phyloP scores from a whole-genome alignment of 2,113 vertebrate genomes.

The Prolemur simus region DNA sequence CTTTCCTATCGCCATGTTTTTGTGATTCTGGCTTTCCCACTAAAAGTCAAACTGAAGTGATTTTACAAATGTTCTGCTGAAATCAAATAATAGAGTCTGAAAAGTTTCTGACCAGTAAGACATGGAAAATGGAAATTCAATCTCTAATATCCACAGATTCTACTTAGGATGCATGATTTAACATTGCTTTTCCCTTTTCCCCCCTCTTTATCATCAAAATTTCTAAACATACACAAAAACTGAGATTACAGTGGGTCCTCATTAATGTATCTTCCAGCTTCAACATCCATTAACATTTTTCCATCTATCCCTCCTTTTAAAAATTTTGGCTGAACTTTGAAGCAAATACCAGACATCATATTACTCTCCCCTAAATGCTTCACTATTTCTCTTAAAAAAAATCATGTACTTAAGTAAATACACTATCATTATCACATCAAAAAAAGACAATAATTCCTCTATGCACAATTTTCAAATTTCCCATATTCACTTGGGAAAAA shows the following conservation, averaged over 20 bases:
- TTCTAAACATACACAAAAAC: background rate
- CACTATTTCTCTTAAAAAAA: background rate
- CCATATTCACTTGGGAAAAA: background rate
- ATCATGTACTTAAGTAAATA: background rate
- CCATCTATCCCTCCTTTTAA: background rate
- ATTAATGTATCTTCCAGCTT: background rate
- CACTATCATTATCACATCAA: background rate
- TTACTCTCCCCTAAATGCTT: background rate
- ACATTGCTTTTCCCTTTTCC: background rate
- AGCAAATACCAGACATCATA: background rate
- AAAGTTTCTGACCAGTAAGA: background rate
- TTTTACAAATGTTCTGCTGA: background rate
- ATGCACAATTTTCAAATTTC: background rate
- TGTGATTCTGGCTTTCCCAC: background rate
- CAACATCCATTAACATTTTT: background rate
- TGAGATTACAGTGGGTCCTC: background rate
- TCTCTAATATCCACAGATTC: background rate
- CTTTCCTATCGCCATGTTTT: background rate
- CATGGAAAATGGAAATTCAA: conserved; percentile 30
- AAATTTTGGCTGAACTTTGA: background rate
- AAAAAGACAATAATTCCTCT: conserved; percentile 14
- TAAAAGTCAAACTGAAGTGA: background rate
- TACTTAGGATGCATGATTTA: background rate
- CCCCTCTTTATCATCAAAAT: background rate
- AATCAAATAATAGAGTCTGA: background rate